Evolutionary conservation across 1,140 invertebrate species (phyloP).

Genomic region (Nasonia longicornis): DNA sequence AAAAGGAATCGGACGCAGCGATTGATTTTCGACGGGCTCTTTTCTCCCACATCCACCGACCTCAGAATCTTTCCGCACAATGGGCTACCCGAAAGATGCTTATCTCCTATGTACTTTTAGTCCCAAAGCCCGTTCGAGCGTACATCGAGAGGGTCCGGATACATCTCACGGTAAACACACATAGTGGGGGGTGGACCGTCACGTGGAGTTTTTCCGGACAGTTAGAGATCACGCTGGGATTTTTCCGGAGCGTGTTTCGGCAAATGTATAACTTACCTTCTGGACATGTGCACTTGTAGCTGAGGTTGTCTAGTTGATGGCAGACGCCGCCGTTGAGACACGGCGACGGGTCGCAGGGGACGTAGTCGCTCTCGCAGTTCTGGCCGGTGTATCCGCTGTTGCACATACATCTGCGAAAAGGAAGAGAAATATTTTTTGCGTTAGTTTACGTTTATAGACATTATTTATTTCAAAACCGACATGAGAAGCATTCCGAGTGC

Average conservation of each 20-base stretch:
- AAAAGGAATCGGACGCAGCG: neutral
- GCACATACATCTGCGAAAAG: conserved; percentile 83
- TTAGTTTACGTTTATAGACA: neutral
- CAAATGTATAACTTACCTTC: conserved; percentile 76
- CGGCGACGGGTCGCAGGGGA: conserved; percentile 90
- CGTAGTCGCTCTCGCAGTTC: conserved; percentile 90
- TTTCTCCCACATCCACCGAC: neutral
- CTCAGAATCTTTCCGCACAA: conserved; percentile 3
- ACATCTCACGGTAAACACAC: neutral
- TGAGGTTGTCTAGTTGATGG: conserved; percentile 78
- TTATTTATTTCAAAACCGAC: no score
- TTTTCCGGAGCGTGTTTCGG: neutral
- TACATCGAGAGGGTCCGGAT: neutral
- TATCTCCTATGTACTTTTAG: neutral
- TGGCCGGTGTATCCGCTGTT: conserved; percentile 88
- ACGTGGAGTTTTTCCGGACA: neutral
- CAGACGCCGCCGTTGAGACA: conserved; percentile 91
- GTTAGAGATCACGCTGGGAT: conserved; percentile 17
- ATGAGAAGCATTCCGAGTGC: neutral
- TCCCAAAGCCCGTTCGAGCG: conserved; percentile 35
- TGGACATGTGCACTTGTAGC: conserved; percentile 88
- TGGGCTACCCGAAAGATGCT: conserved; percentile 6
- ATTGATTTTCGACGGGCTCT: conserved; percentile 6
- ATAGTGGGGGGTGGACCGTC: conserved; percentile 9
- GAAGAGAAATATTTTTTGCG: neutral